Evolutionary conservation across 2,888 invertebrate genomes (phyloP).

Genomic region (Epinotia bilunana): DNA sequence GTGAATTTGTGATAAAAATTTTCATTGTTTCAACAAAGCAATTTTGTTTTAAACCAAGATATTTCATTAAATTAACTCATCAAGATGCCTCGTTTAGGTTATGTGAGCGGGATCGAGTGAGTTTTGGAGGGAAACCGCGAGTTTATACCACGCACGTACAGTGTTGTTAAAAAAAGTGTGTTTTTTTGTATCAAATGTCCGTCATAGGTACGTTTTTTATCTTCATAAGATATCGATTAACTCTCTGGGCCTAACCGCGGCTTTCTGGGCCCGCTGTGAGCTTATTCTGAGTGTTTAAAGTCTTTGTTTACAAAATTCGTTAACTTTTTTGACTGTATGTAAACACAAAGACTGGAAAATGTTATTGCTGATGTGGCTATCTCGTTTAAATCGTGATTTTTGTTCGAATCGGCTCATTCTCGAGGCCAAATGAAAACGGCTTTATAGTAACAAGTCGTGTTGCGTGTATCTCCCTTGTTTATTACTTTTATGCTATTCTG

Average conservation of each 20-base stretch:
- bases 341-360: slow-evolving; percentile 19
- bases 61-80: slow-evolving; percentile 42
- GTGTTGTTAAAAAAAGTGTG: slow-evolving; percentile 61
- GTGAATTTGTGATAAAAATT: slow-evolving; percentile 59
- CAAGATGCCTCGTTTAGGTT: slow-evolving; percentile 35
- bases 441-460: slow-evolving; percentile 18
- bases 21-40: slow-evolving; percentile 54
- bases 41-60: slow-evolving; percentile 50
- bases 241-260: slow-evolving; percentile 50
- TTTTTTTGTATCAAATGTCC: slow-evolving; percentile 62
- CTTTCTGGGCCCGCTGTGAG: slow-evolving; percentile 46
- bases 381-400: neutral
- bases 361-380: slow-evolving; percentile 38
- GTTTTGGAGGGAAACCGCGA: slow-evolving; percentile 48
- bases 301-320: slow-evolving; percentile 40
- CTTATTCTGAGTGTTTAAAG: slow-evolving; percentile 46
- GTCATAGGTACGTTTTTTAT: slow-evolving; percentile 66
- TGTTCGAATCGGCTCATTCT: slow-evolving; percentile 10
- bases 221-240: slow-evolving; percentile 66
- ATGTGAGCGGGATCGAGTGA: slow-evolving; percentile 42
- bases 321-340: slow-evolving; percentile 37
- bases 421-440: slow-evolving; percentile 21
- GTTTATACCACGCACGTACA: slow-evolving; percentile 46
- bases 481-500: slow-evolving; percentile 13
- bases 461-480: neutral